Base-by-base conservation (phyloP, 1,140 invertebrate species). In the Danaus plexippus region DNA sequence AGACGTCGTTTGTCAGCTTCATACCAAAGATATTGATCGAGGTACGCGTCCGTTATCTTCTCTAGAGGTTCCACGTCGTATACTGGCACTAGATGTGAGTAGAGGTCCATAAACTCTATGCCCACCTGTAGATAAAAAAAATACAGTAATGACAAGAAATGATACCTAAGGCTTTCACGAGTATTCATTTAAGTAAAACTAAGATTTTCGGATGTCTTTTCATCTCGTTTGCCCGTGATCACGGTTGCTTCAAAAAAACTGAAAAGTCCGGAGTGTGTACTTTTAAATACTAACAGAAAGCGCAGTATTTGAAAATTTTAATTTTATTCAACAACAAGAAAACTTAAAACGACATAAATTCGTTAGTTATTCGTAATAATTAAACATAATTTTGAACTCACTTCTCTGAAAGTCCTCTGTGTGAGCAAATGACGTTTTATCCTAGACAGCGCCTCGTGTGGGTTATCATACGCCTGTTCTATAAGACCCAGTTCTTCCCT, bases 51-150 rank as follows among this genome's bases (percentile, higher is more conserved):
- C 0, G 98, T 99, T 18, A 99, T 99, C 87, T 99, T 99, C 84
- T 99, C 98, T 9, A 99, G 87, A 0, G 98, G 98, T 75, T 99
- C 98, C 11, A 99, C 97, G 77, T 99, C 98, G 78, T 99, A 99
- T 0, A 99, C 98, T 0, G 98, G 98, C 54, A 99, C 97, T 48
- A 99, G 81, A 85, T 99, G 98, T 64, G 96, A 99, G 87, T 99
- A 99, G 32, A 99, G 88, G 83, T 99, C 98, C 98, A 99, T 99
- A 82, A 99, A 99, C 85, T 99, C 98, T 71, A 99, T 99, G 11
- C 97, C 97, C 57, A 96, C 94, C 93, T 95, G 71, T 68, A 58
- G 54, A 59, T 43, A 53, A 45, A 44, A 43, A 2, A 32, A 32
- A 32, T 32, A 32, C 2, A 32, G 7, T 32, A 32, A 32, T 6